Percentiles rank a stretch among this genome's conserved stretches.
These are phyloP conservation scores for Latrodectus hesperus DNA, from an alignment of 2,888 invertebrate species.

Conservation along the genomic window DNA sequence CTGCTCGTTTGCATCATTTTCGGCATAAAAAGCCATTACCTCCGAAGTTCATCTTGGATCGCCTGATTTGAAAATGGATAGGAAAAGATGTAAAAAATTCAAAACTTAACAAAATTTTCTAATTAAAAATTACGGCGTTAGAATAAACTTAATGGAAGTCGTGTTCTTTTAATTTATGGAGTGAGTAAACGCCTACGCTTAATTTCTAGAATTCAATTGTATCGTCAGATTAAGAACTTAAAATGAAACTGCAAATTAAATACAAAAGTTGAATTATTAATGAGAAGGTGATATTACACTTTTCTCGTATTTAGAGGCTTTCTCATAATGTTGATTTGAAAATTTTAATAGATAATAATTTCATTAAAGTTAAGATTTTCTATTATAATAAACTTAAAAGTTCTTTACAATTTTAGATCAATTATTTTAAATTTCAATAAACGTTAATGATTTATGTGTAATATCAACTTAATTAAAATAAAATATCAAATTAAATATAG, in stretches of 20 bases:
- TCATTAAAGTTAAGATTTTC: no score
- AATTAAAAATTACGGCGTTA: conserved; percentile 49
- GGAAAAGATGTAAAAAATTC: conserved; percentile 17
- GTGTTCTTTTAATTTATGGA: conserved; percentile 37
- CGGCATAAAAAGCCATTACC: conserved; percentile 50
- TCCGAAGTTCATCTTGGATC: neutral
- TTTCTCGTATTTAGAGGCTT: no score
- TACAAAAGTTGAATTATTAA: neutral
- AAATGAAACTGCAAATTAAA: neutral
- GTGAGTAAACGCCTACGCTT: neutral
- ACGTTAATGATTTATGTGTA: no score
- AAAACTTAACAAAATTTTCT: conserved; percentile 18
- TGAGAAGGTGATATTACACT: no score
- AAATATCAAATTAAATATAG: no score
- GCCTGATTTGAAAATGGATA: conserved; percentile 20
- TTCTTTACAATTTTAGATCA: no score
- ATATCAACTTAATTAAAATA: no score
- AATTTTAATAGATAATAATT: no score
- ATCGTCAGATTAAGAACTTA: neutral
- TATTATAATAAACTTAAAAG: no score
- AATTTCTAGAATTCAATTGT: conserved; percentile 13
- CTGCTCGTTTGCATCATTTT: conserved; percentile 27
- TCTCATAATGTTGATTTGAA: no score
- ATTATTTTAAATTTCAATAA: no score
- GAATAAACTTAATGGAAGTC: conserved; percentile 52